These are phyloP conservation scores for Epizoanthus stellaris DNA, from an alignment of 92 coral and sea anemone species.

Conservation along the genomic window DNA sequence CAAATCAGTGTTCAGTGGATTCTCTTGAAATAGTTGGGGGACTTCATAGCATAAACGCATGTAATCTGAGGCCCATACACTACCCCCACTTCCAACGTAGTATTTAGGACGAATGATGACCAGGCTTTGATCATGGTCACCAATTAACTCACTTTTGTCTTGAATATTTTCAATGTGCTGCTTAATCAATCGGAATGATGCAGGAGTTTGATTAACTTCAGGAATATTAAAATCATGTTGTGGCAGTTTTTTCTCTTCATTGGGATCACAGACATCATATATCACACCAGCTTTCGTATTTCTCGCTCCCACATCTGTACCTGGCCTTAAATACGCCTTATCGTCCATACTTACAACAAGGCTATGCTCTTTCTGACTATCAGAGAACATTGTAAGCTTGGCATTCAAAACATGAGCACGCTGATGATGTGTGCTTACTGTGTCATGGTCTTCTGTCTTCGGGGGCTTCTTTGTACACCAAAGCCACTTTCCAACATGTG, in stretches of 20 bases:
- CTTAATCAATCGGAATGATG: slow-evolving; percentile 55
- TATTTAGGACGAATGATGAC: slow-evolving; percentile 55
- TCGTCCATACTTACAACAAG: slow-evolving; percentile 60
- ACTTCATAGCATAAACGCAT: slow-evolving; percentile 42
- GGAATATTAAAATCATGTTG: slow-evolving; percentile 50
- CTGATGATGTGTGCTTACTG: slow-evolving; percentile 60
- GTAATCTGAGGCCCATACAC: slow-evolving; percentile 58
- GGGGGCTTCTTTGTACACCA: slow-evolving; percentile 64
- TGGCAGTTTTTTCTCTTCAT: slow-evolving; percentile 34
- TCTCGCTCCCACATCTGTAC: slow-evolving; percentile 66
- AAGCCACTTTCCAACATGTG: slow-evolving; percentile 55
- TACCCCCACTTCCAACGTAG: slow-evolving; percentile 58
- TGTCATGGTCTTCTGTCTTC: slow-evolving; percentile 57
- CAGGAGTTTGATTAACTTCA: slow-evolving; percentile 56
- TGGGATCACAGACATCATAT: slow-evolving; percentile 48
- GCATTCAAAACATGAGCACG: slow-evolving; percentile 42
- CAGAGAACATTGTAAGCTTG: slow-evolving; percentile 46
- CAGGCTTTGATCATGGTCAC: slow-evolving; percentile 46
- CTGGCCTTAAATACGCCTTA: slow-evolving; percentile 60
- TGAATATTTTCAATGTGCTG: slow-evolving; percentile 20
- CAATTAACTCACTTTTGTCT: slow-evolving; percentile 43
- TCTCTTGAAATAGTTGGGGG: slow-evolving; percentile 44
- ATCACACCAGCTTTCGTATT: slow-evolving; percentile 47
- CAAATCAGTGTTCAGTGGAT: neutral
- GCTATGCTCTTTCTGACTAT: slow-evolving; percentile 32